Conservation (phyloP, 2,113 vertebrate genomes). For the Pitta sordida region DNA sequence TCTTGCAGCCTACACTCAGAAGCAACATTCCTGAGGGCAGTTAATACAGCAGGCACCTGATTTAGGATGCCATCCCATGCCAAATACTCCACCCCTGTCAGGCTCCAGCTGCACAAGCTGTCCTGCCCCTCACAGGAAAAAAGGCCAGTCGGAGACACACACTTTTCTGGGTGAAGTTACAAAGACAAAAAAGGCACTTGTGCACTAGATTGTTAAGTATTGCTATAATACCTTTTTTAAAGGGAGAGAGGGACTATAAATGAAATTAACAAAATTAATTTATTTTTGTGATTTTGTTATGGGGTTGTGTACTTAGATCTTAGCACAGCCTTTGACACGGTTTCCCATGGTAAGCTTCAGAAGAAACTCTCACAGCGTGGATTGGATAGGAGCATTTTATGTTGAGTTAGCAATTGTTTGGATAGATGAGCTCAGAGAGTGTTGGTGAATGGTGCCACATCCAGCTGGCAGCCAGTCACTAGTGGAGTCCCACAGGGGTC, state of each 20-base stretch:
- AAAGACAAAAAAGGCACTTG: neutral
- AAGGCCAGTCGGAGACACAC: neutral
- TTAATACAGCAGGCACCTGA: neutral
- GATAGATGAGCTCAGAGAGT: too few relatives aligned
- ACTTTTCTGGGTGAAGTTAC: neutral
- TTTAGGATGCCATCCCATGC: neutral
- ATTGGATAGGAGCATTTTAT: too few relatives aligned
- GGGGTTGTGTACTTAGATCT: neutral
- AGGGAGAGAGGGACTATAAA: neutral
- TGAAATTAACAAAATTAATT: accelerated
- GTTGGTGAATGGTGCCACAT: too few relatives aligned
- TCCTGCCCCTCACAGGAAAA: neutral
- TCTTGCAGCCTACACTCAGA: neutral
- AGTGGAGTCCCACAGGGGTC: too few relatives aligned
- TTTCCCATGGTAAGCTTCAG: too few relatives aligned
- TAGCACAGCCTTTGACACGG: too few relatives aligned
- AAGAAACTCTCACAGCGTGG: too few relatives aligned
- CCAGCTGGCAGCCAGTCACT: too few relatives aligned
- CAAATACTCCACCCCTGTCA: neutral
- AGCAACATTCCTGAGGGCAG: accelerated
- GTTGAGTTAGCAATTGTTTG: too few relatives aligned
- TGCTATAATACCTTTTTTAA: neutral
- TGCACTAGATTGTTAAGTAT: neutral
- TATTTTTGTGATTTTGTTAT: neutral
- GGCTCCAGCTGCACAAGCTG: neutral